These are phyloP conservation scores for Todiramphus chloris DNA, from an alignment of 2,113 vertebrate genomes.

Conservation along the genomic window DNA sequence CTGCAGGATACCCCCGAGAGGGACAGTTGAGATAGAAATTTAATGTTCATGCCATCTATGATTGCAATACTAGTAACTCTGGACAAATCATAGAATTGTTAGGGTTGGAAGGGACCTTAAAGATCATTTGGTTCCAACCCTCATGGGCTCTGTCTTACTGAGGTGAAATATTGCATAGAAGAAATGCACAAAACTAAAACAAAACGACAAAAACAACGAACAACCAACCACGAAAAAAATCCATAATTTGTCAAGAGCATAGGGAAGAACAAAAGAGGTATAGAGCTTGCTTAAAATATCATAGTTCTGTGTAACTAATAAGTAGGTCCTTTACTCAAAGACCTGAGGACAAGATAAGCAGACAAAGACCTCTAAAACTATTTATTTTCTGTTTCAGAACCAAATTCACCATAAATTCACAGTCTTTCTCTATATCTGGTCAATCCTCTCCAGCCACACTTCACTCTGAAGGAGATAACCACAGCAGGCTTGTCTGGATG, in stretches of 20 bases:
- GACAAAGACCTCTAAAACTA: neutral
- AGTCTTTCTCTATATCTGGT: neutral
- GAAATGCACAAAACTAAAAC: neutral
- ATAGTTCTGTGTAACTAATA: neutral
- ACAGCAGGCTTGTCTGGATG: neutral
- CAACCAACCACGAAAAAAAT: too few relatives aligned
- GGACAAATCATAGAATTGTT: neutral
- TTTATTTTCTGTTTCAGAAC: neutral
- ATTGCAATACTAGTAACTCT: neutral
- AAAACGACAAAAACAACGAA: neutral
- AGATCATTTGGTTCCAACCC: too few relatives aligned
- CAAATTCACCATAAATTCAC: neutral
- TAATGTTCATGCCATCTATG: neutral
- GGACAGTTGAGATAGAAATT: neutral
- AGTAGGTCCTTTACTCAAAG: neutral
- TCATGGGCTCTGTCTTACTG: neutral
- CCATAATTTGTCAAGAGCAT: neutral
- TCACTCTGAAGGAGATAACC: neutral
- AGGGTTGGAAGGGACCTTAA: too few relatives aligned
- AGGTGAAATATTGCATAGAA: neutral
- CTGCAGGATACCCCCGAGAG: neutral
- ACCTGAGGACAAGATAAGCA: neutral
- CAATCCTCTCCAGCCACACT: neutral
- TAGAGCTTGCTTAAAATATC: neutral
- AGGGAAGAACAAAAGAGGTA: neutral